Conservation (phyloP, 2,888 invertebrate genomes). For the Agriopis aurantiaria region DNA sequence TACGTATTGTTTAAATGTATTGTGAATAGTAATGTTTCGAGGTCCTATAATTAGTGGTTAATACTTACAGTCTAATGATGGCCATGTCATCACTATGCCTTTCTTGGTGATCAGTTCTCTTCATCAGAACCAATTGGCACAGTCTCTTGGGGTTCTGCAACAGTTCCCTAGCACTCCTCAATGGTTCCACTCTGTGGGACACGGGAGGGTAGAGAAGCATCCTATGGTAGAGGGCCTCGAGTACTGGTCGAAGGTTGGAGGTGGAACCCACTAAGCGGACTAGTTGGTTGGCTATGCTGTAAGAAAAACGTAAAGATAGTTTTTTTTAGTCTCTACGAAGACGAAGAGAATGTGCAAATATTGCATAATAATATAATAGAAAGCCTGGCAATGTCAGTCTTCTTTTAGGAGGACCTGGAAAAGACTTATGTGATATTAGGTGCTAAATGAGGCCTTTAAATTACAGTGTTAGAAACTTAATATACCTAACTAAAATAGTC, state of each 20-base stretch:
- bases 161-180: slow-evolving; percentile 93
- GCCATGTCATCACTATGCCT: slow-evolving; percentile 92
- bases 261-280: slow-evolving; percentile 95
- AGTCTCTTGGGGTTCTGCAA: slow-evolving; percentile 92
- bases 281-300: slow-evolving; percentile 92
- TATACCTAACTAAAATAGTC: too few relatives aligned
- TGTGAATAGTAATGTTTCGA: too few relatives aligned
- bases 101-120: slow-evolving; percentile 86
- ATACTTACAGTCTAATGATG: slow-evolving; percentile 91
- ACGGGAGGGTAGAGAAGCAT: slow-evolving; percentile 96
- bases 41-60: too few relatives aligned
- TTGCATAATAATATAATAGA: too few relatives aligned
- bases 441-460: too few relatives aligned
- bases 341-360: neutral
- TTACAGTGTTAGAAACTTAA: too few relatives aligned
- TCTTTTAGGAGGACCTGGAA: too few relatives aligned
- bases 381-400: too few relatives aligned
- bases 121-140: slow-evolving; percentile 90
- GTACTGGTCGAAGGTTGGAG: slow-evolving; percentile 94
- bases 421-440: too few relatives aligned
- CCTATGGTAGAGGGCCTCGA: slow-evolving; percentile 97
- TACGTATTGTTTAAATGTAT: too few relatives aligned
- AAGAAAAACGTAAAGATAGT: slow-evolving; percentile 22
- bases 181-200: slow-evolving; percentile 93
- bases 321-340: neutral